These are phyloP conservation scores for Gymnoscopelus braueri DNA, from an alignment of 2,797 vertebrate genomes.

Conservation along the genomic window DNA sequence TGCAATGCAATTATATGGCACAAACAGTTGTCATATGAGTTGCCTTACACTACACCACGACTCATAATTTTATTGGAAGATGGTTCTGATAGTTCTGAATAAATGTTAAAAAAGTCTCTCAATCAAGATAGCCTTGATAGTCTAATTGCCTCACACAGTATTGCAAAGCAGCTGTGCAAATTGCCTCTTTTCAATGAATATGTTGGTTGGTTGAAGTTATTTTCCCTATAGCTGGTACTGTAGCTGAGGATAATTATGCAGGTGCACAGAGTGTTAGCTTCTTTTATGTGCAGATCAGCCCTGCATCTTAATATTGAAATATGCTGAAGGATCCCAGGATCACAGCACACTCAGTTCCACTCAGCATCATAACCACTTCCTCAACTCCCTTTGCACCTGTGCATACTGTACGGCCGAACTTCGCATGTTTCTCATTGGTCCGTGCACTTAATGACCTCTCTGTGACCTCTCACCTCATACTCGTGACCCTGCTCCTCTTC, in stretches of 20 bases:
- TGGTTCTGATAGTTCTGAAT: conserved; percentile 29
- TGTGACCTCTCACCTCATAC: conserved; percentile 82
- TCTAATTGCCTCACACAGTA: conserved; percentile 42
- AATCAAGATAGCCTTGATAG: conserved; percentile 42
- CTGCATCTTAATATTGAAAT: background rate
- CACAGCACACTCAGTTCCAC: background rate
- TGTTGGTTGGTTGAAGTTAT: conserved; percentile 15
- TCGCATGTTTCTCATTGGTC: background rate
- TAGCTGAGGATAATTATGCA: background rate
- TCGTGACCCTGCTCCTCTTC: conserved; percentile 90
- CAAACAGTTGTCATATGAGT: conserved; percentile 38
- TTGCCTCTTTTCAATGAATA: conserved; percentile 11
- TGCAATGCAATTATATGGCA: conserved; percentile 55
- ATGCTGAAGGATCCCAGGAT: background rate
- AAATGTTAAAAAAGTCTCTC: conserved; percentile 28
- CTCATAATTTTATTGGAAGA: conserved; percentile 48
- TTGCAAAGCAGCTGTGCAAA: conserved; percentile 25
- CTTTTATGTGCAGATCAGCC: background rate
- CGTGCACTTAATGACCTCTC: conserved; percentile 10
- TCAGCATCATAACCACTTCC: too few species aligned
- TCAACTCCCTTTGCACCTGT: too few species aligned
- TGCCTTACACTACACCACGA: conserved; percentile 31
- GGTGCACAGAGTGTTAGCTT: background rate
- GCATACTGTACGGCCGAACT: too few species aligned
- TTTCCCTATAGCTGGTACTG: conserved; percentile 4